Evolutionary conservation across 1,140 invertebrate species (phyloP).

Genomic region (Caerostris extrusa): DNA sequence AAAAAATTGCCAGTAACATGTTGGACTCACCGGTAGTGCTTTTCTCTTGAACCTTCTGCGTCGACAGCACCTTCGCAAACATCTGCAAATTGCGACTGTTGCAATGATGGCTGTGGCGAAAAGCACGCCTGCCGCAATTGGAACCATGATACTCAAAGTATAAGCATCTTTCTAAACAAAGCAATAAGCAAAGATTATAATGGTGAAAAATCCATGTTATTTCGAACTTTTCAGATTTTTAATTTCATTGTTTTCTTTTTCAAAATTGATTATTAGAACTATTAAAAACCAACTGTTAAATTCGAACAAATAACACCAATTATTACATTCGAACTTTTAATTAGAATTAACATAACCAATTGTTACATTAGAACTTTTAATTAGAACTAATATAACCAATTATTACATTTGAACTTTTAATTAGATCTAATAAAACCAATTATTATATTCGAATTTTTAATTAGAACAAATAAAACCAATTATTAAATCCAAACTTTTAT

Average conservation of each 20-base stretch:
- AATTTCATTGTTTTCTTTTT: not conserved
- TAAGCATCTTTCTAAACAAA: slow-evolving; percentile 55
- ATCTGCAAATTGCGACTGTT: slow-evolving; percentile 23
- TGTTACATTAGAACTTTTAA: not conserved
- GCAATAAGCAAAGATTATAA: not conserved
- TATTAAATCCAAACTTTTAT: too few species aligned
- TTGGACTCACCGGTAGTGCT: slow-evolving; percentile 48
- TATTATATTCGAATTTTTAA: too few species aligned
- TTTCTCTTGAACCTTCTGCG: slow-evolving; percentile 53
- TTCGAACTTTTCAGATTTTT: not conserved
- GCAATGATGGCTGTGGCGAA: slow-evolving; percentile 44
- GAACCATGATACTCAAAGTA: slow-evolving; percentile 57
- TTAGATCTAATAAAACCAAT: too few species aligned
- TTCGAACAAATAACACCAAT: not conserved
- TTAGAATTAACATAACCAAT: not conserved
- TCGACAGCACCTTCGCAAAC: slow-evolving; percentile 32
- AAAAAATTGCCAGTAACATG: not conserved
- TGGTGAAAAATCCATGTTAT: too few species aligned
- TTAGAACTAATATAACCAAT: not conserved
- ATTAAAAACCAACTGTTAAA: not conserved
- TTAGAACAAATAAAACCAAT: too few species aligned
- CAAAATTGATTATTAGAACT: not conserved
- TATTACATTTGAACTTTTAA: too few species aligned
- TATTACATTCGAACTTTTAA: too few species aligned
- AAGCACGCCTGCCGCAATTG: slow-evolving; percentile 57